phyloP scores from a whole-genome alignment of 2,113 vertebrate genomes.

The Octodon degus region DNA sequence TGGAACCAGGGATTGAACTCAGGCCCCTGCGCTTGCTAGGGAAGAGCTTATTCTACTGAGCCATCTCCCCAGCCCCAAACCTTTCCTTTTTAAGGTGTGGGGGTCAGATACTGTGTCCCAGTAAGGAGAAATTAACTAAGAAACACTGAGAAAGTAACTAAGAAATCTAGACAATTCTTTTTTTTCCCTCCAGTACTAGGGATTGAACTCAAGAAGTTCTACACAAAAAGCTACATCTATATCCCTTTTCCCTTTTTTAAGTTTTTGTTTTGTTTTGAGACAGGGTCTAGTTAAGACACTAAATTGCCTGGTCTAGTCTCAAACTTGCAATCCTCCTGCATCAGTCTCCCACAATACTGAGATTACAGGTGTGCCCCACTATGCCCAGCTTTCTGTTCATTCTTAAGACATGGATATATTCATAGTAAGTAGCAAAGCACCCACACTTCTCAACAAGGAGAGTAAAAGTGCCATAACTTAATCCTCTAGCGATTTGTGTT shows the following conservation, averaged over 20 bases:
- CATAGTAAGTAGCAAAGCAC: not conserved
- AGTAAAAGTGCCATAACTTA: not conserved
- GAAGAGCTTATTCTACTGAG: no score
- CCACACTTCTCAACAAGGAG: not conserved
- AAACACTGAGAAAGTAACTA: not conserved
- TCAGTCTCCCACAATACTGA: not conserved
- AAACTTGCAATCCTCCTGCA: not conserved
- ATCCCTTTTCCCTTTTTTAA: not conserved
- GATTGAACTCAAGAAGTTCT: not conserved
- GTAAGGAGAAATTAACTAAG: not conserved
- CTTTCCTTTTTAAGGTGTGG: not conserved
- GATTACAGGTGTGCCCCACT: not conserved
- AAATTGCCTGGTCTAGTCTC: not conserved
- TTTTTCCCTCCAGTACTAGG: not conserved
- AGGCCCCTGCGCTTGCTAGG: no score
- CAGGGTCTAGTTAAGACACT: not conserved
- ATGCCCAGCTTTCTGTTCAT: not conserved
- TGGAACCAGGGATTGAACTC: no score
- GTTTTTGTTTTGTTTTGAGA: not conserved
- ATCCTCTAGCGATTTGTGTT: constrained; percentile 21
- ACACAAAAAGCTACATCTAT: not conserved
- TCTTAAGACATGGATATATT: not conserved
- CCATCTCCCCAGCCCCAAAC: not conserved
- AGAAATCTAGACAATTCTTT: not conserved
- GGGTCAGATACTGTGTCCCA: not conserved